Base-by-base conservation (phyloP, 2,113 vertebrate species). In the Corythornis vintsioides region DNA sequence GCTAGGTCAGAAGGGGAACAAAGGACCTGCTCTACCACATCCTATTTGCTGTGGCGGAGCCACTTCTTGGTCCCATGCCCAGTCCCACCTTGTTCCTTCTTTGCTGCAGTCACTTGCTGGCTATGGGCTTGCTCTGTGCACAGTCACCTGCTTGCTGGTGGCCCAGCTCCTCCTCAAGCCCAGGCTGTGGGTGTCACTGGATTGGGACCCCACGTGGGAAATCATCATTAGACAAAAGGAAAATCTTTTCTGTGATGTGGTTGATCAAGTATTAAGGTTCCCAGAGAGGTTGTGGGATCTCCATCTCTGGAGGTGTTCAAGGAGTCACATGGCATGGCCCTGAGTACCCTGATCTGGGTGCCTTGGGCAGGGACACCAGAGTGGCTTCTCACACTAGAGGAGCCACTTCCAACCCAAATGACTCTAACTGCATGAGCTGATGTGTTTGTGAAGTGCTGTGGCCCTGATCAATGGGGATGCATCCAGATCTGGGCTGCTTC, bases 121-220 rank as follows among this genome's bases (percentile, higher is more conserved):
- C 5, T 38, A 42, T 0, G 5, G 48, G 17, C 11, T 86, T 31
- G 18, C 47, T 88, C 55, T 15, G 13, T 35, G 60, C 33, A 2
- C 26, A 15, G 64, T 52, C 3, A 5, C 15, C 56, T 0, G 7
- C 7, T 38, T 52, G 42, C 64, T 60, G 71, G 17, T 52, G 66
- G 26, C 52, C 38, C 8, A 6, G 42, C 25, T 74, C 56, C 38
- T 74, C 26, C 61, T 48, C 2, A 3, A 82, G 55, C 42, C 40
- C 20, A 7, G 33, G 77, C 47, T 48, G 13, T 0, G 3, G 7
- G 6, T 56, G 13, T 9, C 0, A 5, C 45, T 35, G 42, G 6
- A 8, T 35, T 2, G 9, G 71, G 59, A 73, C 21, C 28, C 13
- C 7, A 3, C 0, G 0, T 26, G 63, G 48, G 15, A 66, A 45